phyloP scores from a whole-genome alignment of 2,888 invertebrate genomes.

The Apocheima hispidaria region DNA sequence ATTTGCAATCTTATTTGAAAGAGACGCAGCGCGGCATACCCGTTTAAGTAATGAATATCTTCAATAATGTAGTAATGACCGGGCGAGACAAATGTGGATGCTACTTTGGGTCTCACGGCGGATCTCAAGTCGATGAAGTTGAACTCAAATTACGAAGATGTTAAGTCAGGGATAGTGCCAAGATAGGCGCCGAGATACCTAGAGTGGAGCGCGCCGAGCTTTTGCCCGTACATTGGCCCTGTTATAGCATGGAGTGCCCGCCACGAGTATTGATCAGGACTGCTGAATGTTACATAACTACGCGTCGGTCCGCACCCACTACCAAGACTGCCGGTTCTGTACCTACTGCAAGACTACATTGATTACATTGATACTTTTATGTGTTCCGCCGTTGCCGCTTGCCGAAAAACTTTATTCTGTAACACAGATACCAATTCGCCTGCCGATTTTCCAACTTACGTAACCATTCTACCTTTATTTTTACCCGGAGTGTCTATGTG shows the following conservation, averaged over 20 bases:
- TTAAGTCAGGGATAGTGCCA: constrained; percentile 58
- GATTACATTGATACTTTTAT: constrained; percentile 48
- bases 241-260: constrained; percentile 72
- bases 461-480: constrained; percentile 38
- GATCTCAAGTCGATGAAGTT: constrained; percentile 41
- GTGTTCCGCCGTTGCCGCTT: constrained; percentile 47
- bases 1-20: no score
- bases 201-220: constrained; percentile 58
- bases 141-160: constrained; percentile 50
- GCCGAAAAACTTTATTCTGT: constrained; percentile 50
- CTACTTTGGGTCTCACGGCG: no score
- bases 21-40: no score
- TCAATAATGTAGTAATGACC: no score
- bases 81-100: no score
- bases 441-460: constrained; percentile 37
- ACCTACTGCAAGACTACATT: constrained; percentile 64
- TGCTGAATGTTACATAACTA: constrained; percentile 77
- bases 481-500: background rate
- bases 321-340: constrained; percentile 40
- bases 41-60: no score
- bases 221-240: constrained; percentile 75
- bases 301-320: constrained; percentile 64
- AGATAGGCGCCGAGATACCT: constrained; percentile 65
- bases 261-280: constrained; percentile 80
- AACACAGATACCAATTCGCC: constrained; percentile 39